Evolutionary conservation across 1,140 invertebrate species (phyloP).

Genomic region (Sycobia sp.): DNA sequence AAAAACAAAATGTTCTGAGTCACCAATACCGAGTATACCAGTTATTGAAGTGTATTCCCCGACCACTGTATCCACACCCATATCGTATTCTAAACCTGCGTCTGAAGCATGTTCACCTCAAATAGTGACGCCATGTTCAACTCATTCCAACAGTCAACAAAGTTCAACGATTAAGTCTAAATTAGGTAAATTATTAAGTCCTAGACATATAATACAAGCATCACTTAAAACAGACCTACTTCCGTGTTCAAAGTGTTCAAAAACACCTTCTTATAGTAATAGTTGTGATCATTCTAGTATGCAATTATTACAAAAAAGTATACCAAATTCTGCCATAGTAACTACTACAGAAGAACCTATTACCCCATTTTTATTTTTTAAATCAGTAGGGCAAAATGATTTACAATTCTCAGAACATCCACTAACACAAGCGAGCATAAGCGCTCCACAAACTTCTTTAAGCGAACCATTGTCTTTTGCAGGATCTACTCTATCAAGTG

Average conservation of each 20-base stretch:
- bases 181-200: neutral
- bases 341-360: neutral
- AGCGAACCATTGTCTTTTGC: too few relatives aligned
- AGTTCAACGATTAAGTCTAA: too few relatives aligned
- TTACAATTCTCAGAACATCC: neutral
- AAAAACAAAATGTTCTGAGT: too few relatives aligned
- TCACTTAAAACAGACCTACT: neutral
- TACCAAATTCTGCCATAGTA: neutral
- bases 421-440: neutral
- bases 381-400: neutral
- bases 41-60: too few relatives aligned
- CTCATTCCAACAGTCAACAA: too few relatives aligned
- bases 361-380: neutral
- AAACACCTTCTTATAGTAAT: neutral
- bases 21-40: too few relatives aligned
- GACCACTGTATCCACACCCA: too few relatives aligned
- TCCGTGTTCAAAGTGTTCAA: neutral
- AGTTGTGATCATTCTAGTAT: neutral
- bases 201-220: neutral
- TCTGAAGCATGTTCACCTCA: too few relatives aligned
- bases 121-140: too few relatives aligned
- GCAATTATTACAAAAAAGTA: constrained; percentile 1
- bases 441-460: too few relatives aligned
- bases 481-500: too few relatives aligned
- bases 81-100: too few relatives aligned